Conservation (phyloP, 2,113 vertebrate species). For the Hyperopisus bebe region DNA sequence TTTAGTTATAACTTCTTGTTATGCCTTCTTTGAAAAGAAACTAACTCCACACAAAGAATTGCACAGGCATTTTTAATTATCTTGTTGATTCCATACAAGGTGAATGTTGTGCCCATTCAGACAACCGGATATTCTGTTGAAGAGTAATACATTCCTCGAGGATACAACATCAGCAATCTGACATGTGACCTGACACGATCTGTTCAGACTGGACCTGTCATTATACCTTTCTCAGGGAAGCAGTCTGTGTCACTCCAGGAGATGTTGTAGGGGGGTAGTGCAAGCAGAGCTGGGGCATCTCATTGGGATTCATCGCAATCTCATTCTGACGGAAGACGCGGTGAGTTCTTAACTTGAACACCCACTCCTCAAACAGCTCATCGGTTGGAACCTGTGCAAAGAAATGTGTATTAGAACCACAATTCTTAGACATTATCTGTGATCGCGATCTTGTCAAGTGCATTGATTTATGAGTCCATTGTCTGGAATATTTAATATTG, state of each 20-base stretch:
- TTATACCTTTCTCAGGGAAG: conserved; percentile 71
- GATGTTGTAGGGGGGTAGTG: conserved; percentile 49
- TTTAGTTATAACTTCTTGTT: neutral
- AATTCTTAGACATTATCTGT: neutral
- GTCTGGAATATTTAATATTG: neutral
- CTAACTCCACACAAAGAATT: neutral
- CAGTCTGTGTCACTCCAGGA: conserved; percentile 54
- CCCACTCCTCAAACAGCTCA: conserved; percentile 88
- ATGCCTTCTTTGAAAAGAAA: neutral
- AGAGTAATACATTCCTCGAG: neutral
- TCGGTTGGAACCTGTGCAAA: conserved; percentile 74
- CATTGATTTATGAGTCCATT: neutral
- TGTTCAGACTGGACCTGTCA: neutral
- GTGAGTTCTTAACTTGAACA: conserved; percentile 81
- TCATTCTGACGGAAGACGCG: conserved; percentile 90
- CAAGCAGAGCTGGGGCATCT: conserved; percentile 70
- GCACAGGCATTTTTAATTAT: neutral
- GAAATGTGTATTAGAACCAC: neutral
- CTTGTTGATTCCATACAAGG: neutral
- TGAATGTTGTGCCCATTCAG: neutral
- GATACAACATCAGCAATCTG: neutral
- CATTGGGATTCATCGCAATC: conserved; percentile 83
- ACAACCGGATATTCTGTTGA: neutral
- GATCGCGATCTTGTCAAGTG: neutral
- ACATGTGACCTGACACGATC: neutral